Evolutionary conservation across 2,797 vertebrate genomes (phyloP).

Genomic region (Myotis findleyi): DNA sequence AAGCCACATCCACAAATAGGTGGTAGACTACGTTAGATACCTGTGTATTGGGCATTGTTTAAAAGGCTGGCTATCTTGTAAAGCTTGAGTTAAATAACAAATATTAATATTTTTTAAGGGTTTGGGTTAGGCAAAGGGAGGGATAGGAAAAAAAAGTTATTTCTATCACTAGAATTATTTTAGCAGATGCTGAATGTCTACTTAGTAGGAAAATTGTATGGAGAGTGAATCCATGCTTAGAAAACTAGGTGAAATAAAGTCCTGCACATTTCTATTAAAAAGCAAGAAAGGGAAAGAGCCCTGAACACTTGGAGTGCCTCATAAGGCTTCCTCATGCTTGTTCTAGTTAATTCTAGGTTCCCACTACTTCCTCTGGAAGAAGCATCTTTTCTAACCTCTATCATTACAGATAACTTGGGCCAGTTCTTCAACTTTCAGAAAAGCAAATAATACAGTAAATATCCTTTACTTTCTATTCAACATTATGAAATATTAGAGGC

Average conservation of each 20-base stretch:
- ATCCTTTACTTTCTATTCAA: background rate
- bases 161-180: constrained; percentile 9
- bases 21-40: background rate
- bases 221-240: background rate
- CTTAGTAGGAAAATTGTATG: background rate
- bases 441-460: background rate
- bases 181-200: background rate
- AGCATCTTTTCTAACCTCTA: background rate
- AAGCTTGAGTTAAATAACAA: background rate
- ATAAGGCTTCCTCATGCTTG: background rate
- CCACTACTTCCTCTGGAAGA: background rate
- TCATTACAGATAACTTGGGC: background rate
- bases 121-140: background rate
- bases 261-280: background rate
- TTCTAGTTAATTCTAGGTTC: background rate
- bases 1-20: background rate
- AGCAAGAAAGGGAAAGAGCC: background rate
- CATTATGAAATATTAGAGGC: background rate
- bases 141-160: background rate
- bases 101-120: background rate
- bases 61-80: background rate
- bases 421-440: background rate
- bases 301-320: background rate
- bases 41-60: background rate
- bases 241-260: constrained; percentile 29